Conservation (phyloP, 2,888 invertebrate genomes). For the Agrotis clavis region DNA sequence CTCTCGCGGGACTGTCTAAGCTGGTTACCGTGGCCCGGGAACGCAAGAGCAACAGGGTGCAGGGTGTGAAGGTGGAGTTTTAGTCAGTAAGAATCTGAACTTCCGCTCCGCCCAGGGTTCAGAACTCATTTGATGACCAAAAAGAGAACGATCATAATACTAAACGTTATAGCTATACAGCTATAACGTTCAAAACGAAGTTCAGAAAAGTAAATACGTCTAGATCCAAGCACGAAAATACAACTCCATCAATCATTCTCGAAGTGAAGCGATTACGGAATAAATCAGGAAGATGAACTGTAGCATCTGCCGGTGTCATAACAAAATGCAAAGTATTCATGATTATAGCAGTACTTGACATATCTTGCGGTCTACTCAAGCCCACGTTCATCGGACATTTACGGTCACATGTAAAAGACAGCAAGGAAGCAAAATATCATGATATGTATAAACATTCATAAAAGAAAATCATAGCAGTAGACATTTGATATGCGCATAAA, state of each 20-base stretch:
- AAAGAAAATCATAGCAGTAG: slow-evolving; percentile 38
- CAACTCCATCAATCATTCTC: slow-evolving; percentile 6
- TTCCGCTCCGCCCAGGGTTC: no score
- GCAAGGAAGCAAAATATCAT: slow-evolving; percentile 41
- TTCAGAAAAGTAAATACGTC: neutral
- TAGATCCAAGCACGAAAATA: neutral
- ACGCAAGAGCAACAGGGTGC: no score
- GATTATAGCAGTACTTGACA: slow-evolving; percentile 27
- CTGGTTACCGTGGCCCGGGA: no score
- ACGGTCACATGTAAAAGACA: slow-evolving; percentile 31
- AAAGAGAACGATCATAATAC: no score
- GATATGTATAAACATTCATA: slow-evolving; percentile 24
- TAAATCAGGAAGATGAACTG: slow-evolving; percentile 29
- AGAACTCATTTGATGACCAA: no score
- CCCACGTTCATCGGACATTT: slow-evolving; percentile 19
- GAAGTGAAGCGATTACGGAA: slow-evolving; percentile 15
- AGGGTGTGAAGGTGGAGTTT: no score
- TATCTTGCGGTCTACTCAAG: slow-evolving; percentile 38
- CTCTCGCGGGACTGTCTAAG: no score
- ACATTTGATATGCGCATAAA: slow-evolving; percentile 50
- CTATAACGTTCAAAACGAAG: neutral
- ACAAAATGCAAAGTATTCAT: slow-evolving; percentile 29
- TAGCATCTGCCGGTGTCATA: slow-evolving; percentile 13
- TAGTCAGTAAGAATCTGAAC: no score
- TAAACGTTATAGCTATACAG: no score